These are phyloP conservation scores for Neosilurus hyrtlii DNA, from an alignment of 2,797 vertebrate species.

Conservation along the genomic window DNA sequence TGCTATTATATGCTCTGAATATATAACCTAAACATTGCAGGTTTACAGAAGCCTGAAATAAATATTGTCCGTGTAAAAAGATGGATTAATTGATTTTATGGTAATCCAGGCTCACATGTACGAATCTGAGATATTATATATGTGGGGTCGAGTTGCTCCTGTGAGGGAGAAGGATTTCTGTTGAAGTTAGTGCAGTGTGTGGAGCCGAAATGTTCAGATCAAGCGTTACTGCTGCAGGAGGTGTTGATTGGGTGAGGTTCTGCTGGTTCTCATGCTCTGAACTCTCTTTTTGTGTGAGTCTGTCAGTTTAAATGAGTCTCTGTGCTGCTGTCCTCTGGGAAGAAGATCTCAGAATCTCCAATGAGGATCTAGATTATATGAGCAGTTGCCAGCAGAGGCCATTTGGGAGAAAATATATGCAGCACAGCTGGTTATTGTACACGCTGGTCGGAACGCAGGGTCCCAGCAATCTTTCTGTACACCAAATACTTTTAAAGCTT, in stretches of 20 bases:
- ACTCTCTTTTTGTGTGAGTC: conserved; percentile 42
- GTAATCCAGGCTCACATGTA: background rate
- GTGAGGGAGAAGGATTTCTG: background rate
- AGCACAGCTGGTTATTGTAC: conserved; percentile 27
- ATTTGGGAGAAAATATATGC: conserved; percentile 37
- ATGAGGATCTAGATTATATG: conserved; percentile 41
- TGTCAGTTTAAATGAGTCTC: conserved; percentile 46
- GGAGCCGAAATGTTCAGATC: background rate
- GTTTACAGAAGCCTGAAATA: background rate
- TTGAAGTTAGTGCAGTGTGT: background rate
- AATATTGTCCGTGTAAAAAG: background rate
- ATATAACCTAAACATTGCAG: background rate
- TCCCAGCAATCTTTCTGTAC: background rate
- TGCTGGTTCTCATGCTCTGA: conserved; percentile 18
- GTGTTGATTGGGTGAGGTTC: conserved; percentile 51
- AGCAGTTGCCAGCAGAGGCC: conserved; percentile 37
- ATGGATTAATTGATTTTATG: background rate
- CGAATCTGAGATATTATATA: background rate
- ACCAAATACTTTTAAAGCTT: too few relatives aligned
- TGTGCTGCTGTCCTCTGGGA: conserved; percentile 32
- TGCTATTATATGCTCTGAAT: background rate
- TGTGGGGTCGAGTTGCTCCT: background rate
- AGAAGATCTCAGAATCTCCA: conserved; percentile 23
- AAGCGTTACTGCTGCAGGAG: conserved; percentile 13
- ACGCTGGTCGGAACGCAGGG: background rate